Conservation (phyloP, 2,888 invertebrate genomes). For the Epirrhoe tristata region DNA sequence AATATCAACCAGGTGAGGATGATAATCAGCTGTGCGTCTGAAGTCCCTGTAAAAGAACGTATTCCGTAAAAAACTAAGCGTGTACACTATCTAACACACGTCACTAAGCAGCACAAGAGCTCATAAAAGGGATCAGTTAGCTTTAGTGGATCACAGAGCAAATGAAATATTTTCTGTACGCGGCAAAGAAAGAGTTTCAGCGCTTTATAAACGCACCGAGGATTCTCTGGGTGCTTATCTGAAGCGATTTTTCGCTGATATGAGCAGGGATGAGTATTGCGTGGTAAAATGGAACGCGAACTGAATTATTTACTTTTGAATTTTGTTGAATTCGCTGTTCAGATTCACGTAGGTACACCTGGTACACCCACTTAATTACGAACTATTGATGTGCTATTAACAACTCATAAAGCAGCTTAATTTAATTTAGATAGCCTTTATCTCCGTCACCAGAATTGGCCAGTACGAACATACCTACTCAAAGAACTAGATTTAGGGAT, state of each 20-base stretch:
- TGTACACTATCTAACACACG: conserved; percentile 35
- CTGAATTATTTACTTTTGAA: conserved; percentile 38
- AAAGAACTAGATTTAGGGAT: conserved; percentile 26
- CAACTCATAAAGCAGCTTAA: no score
- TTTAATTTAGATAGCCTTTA: conserved; percentile 21
- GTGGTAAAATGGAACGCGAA: conserved; percentile 42
- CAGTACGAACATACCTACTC: neutral
- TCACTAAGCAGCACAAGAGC: conserved; percentile 62
- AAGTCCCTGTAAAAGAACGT: no score
- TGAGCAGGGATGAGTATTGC: conserved; percentile 55
- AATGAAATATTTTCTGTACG: conserved; percentile 74
- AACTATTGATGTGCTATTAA: no score
- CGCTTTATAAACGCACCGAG: conserved; percentile 63
- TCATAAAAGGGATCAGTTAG: conserved; percentile 75
- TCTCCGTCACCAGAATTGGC: no score
- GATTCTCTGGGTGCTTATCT: conserved; percentile 60
- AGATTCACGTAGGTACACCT: neutral
- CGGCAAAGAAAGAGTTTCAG: conserved; percentile 49
- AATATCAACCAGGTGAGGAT: no score
- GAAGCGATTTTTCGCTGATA: conserved; percentile 54
- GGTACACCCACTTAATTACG: no score
- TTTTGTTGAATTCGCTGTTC: conserved; percentile 7
- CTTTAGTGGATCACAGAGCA: conserved; percentile 67
- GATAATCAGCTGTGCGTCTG: no score
- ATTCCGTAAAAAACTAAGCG: neutral